Evolutionary conservation across 2,113 vertebrate genomes (phyloP).

Genomic region (Nibea albiflora): DNA sequence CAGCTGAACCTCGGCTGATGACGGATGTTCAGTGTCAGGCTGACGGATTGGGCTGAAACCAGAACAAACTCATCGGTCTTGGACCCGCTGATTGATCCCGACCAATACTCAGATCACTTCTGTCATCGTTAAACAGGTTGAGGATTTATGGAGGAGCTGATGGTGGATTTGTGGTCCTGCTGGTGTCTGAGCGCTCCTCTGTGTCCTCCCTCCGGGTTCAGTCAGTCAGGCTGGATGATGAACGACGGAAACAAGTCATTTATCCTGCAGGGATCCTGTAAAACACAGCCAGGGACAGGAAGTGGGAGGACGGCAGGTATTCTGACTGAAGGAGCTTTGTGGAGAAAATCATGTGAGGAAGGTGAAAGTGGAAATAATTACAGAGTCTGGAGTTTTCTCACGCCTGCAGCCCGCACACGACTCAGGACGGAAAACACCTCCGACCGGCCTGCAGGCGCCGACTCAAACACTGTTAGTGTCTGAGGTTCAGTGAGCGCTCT

Average conservation of each 20-base stretch:
- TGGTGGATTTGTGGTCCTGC: slow-evolving; percentile 2
- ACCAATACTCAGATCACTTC: background rate
- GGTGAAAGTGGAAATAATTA: slow-evolving; percentile 5
- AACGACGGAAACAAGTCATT: slow-evolving; percentile 9
- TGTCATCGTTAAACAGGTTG: background rate
- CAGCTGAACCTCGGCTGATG: background rate
- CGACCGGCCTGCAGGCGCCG: background rate
- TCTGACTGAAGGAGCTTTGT: slow-evolving; percentile 10
- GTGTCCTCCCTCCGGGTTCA: background rate
- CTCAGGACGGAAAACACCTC: background rate
- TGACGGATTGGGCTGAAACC: background rate
- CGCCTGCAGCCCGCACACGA: slow-evolving; percentile 8
- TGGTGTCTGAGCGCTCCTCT: background rate
- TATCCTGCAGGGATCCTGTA: background rate
- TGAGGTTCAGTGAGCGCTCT: too few species aligned
- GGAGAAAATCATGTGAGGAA: slow-evolving; percentile 7
- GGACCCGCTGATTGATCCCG: slow-evolving; percentile 5
- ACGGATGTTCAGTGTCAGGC: background rate
- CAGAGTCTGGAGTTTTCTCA: slow-evolving; percentile 10
- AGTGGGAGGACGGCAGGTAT: background rate
- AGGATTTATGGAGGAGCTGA: background rate
- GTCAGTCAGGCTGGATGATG: background rate
- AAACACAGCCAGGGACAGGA: slow-evolving; percentile 10
- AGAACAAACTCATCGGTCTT: background rate
- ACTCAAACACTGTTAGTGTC: too few species aligned